A percentile compares a stretch with the other conserved stretches of the same genome.
Evolutionary conservation across 2,888 invertebrate genomes (phyloP).

Genomic region (Scaeva pyrastri): DNA sequence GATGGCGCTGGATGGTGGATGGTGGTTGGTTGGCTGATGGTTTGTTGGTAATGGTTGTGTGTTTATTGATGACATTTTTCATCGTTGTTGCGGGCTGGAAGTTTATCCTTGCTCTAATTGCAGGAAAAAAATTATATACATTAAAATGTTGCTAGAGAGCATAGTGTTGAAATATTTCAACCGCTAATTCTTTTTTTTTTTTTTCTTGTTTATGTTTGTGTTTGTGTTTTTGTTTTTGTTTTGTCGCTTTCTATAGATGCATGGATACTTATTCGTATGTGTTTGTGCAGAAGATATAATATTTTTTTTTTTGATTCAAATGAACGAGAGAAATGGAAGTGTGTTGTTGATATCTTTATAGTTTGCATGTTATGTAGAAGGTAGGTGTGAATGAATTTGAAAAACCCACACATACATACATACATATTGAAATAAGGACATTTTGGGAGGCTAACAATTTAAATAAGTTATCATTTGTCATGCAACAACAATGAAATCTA

Average conservation of each 20-base stretch:
- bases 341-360: neutral
- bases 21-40: too few species aligned
- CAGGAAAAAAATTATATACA: slow-evolving; percentile 37
- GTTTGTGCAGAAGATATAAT: neutral
- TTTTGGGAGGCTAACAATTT: slow-evolving; percentile 39
- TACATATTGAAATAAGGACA: neutral
- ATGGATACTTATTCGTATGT: neutral
- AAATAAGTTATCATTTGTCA: slow-evolving; percentile 67
- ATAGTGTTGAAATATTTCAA: slow-evolving; percentile 63
- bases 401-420: neutral
- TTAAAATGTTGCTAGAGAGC: slow-evolving; percentile 31
- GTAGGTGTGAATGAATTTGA: neutral
- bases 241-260: neutral
- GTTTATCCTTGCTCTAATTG: slow-evolving; percentile 75
- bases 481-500: slow-evolving; percentile 41
- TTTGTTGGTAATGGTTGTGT: slow-evolving; percentile 25
- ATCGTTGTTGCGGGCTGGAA: slow-evolving; percentile 56
- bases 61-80: slow-evolving; percentile 64
- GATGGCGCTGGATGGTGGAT: neutral
- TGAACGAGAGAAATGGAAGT: neutral
- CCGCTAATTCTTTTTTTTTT: slow-evolving; percentile 62
- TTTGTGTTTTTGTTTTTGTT: neutral
- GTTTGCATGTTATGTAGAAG: too few species aligned
- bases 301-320: slow-evolving; percentile 12
- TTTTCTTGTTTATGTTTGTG: neutral